Conservation (phyloP, 2,113 vertebrate genomes). For the Balaeniceps rex region DNA sequence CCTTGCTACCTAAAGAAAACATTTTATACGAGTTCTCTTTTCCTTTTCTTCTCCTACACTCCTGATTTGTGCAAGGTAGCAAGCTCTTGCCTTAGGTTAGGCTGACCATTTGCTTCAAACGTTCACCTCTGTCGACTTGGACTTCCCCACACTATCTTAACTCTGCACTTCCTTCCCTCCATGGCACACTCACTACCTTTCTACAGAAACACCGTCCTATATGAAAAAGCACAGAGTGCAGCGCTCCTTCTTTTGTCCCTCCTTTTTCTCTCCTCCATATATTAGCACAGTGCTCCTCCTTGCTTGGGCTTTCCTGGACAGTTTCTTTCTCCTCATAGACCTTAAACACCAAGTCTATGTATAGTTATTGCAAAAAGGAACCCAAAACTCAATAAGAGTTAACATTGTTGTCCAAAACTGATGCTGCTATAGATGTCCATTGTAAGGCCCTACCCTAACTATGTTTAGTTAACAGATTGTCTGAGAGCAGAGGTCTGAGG, state of each 20-base stretch:
- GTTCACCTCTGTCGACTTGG: background rate
- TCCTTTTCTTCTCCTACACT: background rate
- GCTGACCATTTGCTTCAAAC: background rate
- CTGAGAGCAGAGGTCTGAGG: too few species aligned
- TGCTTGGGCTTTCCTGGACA: background rate
- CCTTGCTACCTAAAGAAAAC: background rate
- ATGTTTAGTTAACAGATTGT: too few species aligned
- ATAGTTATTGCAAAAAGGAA: background rate
- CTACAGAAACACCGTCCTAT: background rate
- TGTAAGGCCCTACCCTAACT: too few species aligned
- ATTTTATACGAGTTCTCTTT: background rate
- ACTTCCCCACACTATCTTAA: background rate
- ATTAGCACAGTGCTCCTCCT: background rate
- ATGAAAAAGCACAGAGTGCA: background rate
- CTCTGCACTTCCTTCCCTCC: background rate
- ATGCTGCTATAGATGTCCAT: too few species aligned
- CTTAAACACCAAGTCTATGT: background rate
- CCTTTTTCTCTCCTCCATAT: background rate
- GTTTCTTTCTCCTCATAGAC: background rate
- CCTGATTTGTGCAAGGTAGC: background rate
- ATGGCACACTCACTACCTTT: background rate
- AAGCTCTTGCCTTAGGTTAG: background rate
- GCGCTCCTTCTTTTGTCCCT: background rate
- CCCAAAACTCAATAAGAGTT: background rate
- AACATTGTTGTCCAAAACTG: too few species aligned